A percentile compares a stretch with the other conserved stretches of the same genome.
These are phyloP conservation scores for Ctenosaura bakeri DNA, from an alignment of 2,797 vertebrate genomes.

Conservation along the genomic window DNA sequence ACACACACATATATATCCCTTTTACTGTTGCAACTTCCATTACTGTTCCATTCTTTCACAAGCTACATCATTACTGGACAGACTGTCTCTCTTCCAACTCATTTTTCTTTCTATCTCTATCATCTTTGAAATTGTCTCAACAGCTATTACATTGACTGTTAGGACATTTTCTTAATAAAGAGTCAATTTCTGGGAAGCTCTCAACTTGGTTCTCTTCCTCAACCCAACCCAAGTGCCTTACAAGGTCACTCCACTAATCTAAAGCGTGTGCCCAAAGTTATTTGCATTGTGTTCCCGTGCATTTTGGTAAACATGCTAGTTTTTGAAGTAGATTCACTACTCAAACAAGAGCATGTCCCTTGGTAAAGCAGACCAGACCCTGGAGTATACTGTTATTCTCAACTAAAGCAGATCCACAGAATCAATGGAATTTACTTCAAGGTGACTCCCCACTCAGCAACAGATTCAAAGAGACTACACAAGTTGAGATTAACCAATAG, in stretches of 20 bases:
- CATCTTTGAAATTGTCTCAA: not conserved
- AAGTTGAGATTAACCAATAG: too few species aligned
- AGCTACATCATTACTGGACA: not conserved
- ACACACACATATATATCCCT: too few species aligned
- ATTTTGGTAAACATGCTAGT: not conserved
- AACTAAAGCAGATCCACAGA: too few species aligned
- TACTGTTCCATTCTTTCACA: too few species aligned
- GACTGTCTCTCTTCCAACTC: not conserved
- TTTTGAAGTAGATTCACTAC: not conserved
- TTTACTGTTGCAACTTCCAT: not conserved
- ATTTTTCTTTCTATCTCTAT: not conserved
- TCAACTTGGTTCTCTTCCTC: too few species aligned
- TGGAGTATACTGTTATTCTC: too few species aligned
- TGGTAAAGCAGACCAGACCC: not conserved
- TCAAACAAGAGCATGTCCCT: not conserved
- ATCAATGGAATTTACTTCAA: too few species aligned
- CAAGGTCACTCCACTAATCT: not conserved
- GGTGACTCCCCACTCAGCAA: too few species aligned
- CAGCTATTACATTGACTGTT: not conserved
- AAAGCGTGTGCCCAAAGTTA: not conserved
- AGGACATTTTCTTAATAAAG: not conserved
- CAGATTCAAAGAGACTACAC: too few species aligned
- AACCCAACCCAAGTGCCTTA: not conserved
- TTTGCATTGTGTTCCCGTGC: not conserved
- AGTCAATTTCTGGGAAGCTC: not conserved